Percentiles rank a stretch among this genome's conserved stretches.
Conservation (phyloP, 2,113 vertebrate species). For the Fukomys damarensis region DNA sequence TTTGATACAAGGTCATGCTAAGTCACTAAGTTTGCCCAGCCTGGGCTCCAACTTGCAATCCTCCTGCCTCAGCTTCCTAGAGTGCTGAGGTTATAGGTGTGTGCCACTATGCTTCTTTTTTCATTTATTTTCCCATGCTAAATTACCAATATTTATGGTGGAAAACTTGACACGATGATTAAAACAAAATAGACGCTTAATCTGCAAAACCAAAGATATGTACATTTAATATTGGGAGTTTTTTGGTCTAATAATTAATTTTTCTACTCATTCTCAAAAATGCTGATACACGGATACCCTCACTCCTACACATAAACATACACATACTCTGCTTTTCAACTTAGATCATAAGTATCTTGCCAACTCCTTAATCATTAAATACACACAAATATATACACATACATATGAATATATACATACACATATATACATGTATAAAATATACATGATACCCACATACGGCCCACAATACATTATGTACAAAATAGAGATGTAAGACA, state of each 20-base stretch:
- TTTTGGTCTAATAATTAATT: neutral
- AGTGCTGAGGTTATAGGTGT: neutral
- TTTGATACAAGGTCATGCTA: neutral
- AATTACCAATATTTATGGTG: neutral
- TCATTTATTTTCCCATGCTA: conserved; percentile 6
- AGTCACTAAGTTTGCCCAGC: neutral
- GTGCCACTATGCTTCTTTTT: neutral
- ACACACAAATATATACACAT: neutral
- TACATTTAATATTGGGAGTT: neutral
- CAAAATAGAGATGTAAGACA: neutral
- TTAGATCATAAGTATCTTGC: neutral
- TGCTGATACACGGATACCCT: too few relatives aligned
- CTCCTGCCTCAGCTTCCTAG: neutral
- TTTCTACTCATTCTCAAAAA: neutral
- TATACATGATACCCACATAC: neutral
- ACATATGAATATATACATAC: too few relatives aligned
- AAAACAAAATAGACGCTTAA: neutral
- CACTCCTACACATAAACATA: neutral
- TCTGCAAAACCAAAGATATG: neutral
- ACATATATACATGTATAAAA: too few relatives aligned
- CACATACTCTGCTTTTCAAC: neutral
- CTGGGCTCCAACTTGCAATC: neutral
- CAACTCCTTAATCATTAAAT: conserved; percentile 17
- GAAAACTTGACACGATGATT: neutral
- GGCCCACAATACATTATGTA: neutral